phyloP scores from a whole-genome alignment of 1,140 invertebrate species.

The Papilio dardanus region DNA sequence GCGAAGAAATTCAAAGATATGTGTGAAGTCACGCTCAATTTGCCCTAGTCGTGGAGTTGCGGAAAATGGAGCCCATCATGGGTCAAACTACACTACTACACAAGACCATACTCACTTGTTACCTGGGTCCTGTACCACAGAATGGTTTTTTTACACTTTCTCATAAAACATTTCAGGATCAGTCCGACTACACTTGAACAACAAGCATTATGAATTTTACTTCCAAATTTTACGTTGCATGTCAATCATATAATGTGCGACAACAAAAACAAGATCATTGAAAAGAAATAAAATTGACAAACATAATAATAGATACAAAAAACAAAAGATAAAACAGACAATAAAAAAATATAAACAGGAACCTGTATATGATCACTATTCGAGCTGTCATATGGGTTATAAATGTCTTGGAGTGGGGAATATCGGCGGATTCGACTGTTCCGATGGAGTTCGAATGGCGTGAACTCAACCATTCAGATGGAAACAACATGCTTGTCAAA shows the following conservation, averaged over 20 bases:
- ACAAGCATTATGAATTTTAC: not conserved
- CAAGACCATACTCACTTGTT: too few species aligned
- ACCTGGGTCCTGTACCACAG: too few species aligned
- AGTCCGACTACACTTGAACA: too few species aligned
- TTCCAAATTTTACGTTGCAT: not conserved
- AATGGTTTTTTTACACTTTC: too few species aligned
- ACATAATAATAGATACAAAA: not conserved
- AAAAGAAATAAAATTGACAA: constrained; percentile 8
- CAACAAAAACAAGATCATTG: not conserved
- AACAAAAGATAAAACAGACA: not conserved
- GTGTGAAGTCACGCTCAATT: too few species aligned
- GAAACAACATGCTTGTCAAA: constrained; percentile 54
- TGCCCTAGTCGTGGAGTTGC: too few species aligned
- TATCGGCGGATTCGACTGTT: not conserved
- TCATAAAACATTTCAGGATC: too few species aligned
- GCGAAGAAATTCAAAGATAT: too few species aligned
- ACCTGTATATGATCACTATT: constrained; percentile 34
- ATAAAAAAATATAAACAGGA: constrained; percentile 6
- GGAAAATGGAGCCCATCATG: too few species aligned
- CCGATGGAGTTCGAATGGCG: constrained; percentile 45
- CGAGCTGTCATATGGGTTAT: constrained; percentile 40
- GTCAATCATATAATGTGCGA: not conserved
- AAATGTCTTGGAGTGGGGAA: constrained; percentile 32
- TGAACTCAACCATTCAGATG: constrained; percentile 50
- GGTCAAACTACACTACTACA: too few species aligned